These are phyloP conservation scores for Antheraea mylitta DNA, from an alignment of 1,140 invertebrate species.

Conservation along the genomic window DNA sequence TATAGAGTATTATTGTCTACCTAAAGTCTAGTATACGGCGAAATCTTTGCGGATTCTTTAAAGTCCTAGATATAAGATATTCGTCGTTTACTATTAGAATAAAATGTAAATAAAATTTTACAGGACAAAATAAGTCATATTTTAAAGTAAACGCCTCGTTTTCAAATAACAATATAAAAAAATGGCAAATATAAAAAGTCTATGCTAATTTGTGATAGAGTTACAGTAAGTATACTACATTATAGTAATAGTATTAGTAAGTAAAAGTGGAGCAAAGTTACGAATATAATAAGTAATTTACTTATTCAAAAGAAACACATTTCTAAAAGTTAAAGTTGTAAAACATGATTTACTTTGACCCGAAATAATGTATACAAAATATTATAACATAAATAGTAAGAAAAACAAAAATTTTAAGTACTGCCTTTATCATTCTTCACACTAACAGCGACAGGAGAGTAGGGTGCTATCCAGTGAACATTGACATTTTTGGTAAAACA, in stretches of 20 bases:
- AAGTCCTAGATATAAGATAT: background rate
- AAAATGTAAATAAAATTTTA: background rate
- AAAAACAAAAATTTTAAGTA: background rate
- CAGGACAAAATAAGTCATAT: background rate
- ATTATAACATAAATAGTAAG: background rate
- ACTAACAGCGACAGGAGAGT: constrained; percentile 70
- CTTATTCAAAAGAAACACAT: background rate
- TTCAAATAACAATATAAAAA: no score
- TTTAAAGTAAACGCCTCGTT: no score
- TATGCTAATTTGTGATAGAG: no score
- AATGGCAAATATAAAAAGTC: no score
- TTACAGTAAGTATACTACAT: no score
- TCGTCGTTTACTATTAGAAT: background rate
- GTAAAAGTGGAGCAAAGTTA: no score
- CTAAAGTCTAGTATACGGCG: no score
- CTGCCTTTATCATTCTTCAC: constrained; percentile 43
- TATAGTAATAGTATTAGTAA: no score
- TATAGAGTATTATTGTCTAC: background rate
- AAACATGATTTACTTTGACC: background rate
- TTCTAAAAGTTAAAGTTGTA: background rate
- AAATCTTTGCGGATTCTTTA: background rate
- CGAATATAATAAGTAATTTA: no score
- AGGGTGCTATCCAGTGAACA: constrained; percentile 71
- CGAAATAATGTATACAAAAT: background rate
- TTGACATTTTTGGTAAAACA: constrained; percentile 41